These are phyloP conservation scores for Ladona fulva DNA, from an alignment of 1,140 invertebrate genomes.

Conservation along the genomic window DNA sequence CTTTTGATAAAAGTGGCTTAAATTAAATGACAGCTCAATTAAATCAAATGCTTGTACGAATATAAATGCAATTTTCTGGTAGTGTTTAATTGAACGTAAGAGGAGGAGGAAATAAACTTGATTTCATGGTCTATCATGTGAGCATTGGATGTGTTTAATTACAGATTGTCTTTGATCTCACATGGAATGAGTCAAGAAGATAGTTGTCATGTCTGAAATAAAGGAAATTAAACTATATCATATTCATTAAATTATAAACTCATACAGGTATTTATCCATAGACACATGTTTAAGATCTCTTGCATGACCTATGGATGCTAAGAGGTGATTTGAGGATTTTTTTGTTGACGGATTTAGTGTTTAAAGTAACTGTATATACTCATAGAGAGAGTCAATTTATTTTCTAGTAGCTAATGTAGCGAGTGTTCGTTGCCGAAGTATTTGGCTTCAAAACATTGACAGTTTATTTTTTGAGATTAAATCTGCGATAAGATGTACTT, in stretches of 20 bases:
- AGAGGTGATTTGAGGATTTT: neutral
- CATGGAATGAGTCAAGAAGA: neutral
- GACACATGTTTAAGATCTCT: neutral
- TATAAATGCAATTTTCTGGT: too few relatives aligned
- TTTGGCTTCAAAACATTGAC: conserved; percentile 7
- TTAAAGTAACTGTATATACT: neutral
- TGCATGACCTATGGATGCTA: neutral
- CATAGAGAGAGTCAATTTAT: neutral
- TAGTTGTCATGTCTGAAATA: neutral
- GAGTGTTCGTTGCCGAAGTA: neutral
- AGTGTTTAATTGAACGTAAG: too few relatives aligned
- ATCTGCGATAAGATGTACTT: conserved; percentile 1
- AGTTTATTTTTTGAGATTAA: conserved; percentile 8
- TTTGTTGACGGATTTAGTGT: neutral
- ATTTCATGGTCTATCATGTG: too few relatives aligned
- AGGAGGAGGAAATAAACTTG: too few relatives aligned
- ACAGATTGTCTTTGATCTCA: neutral
- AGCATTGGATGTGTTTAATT: neutral
- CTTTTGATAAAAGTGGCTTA: too few relatives aligned
- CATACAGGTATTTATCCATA: neutral
- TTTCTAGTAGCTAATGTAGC: neutral
- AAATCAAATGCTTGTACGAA: too few relatives aligned
- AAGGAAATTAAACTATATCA: neutral
- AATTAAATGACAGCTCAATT: too few relatives aligned
- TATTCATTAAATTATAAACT: neutral